Base-by-base conservation (phyloP, 64 coral and sea anemone genomes). In the Cladopsammia gracilis region DNA sequence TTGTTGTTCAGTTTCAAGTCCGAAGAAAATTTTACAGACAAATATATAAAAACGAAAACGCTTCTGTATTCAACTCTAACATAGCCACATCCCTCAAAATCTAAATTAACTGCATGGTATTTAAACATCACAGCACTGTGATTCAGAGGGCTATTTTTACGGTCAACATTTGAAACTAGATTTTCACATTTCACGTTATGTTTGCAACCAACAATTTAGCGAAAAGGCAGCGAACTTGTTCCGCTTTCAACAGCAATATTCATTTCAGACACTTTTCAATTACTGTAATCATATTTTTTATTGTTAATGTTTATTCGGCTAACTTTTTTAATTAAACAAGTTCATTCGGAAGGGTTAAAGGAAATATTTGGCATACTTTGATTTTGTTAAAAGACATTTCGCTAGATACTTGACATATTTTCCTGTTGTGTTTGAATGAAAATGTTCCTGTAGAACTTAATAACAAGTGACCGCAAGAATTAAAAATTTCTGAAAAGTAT, bases 361-460 rank as follows among this genome's bases (percentile, higher is more conserved):
- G 47, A 68, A 84, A 84, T 84, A 16, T 48, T 62, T 68, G 18
- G 26, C 44, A 84, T 84, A 84, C 42, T 68, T 84, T 84, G 5
- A 84, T 68, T 67, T 84, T 67, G 53, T 84, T 67, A 18, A 68
- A 68, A 49, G 24, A 67, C 8, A 4, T 84, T 66, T 50, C 44
- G 20, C 78, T 20, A 51, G 80, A 84, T 84, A 16, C 48, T 84
- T 66, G 62, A 20, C 60, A 84, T 84, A 84, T 24, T 68, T 34
- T 84, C 9, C 23, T 67, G 75, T 54, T 67, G 8, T 49, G 19
- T 66, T 67, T 48, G 45, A 66, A 84, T 50, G 46, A 84, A 83
- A 66, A 84, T 34, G 62, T 84, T 16, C 80, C 0, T 20, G 7
- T 13, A 49, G 46, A 47, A 67, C 43, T 84, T 25, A 49, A 23